A percentile compares a stretch with the other conserved stretches of the same genome.
Conservation (phyloP, 2,113 vertebrate genomes). For the Murina feae region DNA sequence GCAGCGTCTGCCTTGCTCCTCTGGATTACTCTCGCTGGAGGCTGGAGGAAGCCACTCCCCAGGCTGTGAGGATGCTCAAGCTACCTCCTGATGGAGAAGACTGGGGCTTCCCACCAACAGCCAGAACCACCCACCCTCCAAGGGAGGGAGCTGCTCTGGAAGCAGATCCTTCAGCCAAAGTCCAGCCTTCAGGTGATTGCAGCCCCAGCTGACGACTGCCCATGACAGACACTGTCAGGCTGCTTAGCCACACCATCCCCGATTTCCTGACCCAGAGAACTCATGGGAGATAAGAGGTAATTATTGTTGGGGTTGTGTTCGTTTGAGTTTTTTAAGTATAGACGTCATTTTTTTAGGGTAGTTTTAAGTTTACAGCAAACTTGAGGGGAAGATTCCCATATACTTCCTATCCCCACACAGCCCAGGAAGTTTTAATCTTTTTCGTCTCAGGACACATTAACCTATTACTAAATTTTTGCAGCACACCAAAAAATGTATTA, state of each 20-base stretch:
- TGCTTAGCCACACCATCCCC: neutral
- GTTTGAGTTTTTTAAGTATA: neutral
- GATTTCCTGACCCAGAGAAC: neutral
- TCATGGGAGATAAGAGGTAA: neutral
- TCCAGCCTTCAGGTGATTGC: neutral
- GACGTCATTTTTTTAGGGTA: neutral
- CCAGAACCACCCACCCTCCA: neutral
- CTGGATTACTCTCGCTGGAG: neutral
- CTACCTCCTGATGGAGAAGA: neutral
- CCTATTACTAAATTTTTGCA: neutral
- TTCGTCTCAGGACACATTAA: neutral
- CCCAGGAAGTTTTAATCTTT: neutral
- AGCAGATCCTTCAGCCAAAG: neutral
- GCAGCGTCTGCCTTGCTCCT: neutral
- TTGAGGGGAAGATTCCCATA: neutral
- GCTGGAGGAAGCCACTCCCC: neutral
- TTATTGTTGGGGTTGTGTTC: neutral
- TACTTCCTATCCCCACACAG: too few species aligned
- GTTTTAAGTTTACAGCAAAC: neutral
- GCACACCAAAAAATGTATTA: neutral
- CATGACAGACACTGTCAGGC: neutral
- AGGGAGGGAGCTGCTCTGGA: neutral
- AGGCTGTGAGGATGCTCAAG: neutral
- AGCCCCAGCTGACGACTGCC: neutral
- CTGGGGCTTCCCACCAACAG: neutral